Base-by-base conservation (phyloP, 2,797 vertebrate species). In the Caiman crocodilus region DNA sequence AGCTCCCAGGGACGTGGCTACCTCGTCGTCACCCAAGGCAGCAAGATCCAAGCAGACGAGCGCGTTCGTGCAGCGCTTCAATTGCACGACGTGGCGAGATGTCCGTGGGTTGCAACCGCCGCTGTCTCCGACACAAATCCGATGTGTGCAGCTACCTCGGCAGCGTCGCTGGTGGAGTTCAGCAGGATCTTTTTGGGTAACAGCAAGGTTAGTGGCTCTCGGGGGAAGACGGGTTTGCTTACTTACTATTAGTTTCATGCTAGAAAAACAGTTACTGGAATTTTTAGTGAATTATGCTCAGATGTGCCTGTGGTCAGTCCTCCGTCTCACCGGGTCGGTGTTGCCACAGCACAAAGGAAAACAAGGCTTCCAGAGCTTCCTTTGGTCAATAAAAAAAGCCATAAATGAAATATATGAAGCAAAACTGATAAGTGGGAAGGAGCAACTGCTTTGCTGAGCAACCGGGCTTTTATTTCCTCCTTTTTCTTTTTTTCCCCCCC, bases 231-330 rank as follows among this genome's bases (percentile, higher is more conserved):
- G 64, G 90, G 80, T 95, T 92, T 92, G 95, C 95, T 95, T 94
- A 87, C 94, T 94, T 91, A 95, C 92, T 76, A 92, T 96, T 96
- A 91, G 92, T 90, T 96, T 86, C 93, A 89, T 82, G 26, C 87
- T 85, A 89, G 88, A 81, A 92, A 92, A 93, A 82, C 92, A 94
- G 88, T 92, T 76, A 79, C 92, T 94, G 95, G 94, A 96, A 95
- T 95, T 79, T 90, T 84, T 67, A 94, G 88, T 87, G 90, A 92
- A 88, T 88, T 87, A 88, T 76, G 94, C 90, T 94, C 94, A 93
- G 94, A 92, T 92, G 85, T 92, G 79, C 92, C 90, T 93, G 92
- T 92, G 94, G 92, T 92, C 94, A 95, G 85, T 81, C 87, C 92
- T 79, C 69, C 12, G 55, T 84, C 90, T 92, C 85, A 83, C 85